phyloP scores from a whole-genome alignment of 2,888 invertebrate genomes.

The Zelleria hepariella region DNA sequence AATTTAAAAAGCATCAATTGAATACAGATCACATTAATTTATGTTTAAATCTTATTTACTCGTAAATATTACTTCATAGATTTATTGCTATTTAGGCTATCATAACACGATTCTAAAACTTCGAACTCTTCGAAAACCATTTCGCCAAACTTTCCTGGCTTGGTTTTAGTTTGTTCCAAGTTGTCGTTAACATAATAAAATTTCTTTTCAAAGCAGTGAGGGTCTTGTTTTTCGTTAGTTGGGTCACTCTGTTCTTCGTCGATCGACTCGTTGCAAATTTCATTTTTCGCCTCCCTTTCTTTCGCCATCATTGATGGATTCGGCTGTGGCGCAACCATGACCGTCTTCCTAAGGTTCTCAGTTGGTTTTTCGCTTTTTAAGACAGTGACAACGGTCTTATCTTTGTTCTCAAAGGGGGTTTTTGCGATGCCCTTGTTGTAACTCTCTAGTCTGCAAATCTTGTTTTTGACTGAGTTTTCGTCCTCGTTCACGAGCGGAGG shows the following conservation, averaged over 20 bases:
- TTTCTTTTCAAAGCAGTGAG: conserved; percentile 67
- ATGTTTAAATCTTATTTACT: conserved; percentile 20
- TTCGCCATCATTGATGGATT: conserved; percentile 18
- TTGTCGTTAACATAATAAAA: conserved; percentile 75
- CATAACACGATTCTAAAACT: conserved; percentile 75
- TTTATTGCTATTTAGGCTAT: conserved; percentile 73
- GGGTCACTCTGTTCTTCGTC: conserved; percentile 21
- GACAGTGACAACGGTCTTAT: conserved; percentile 35
- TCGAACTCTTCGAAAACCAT: conserved; percentile 90
- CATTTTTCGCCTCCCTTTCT: conserved; percentile 14
- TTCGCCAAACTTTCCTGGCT: conserved; percentile 79
- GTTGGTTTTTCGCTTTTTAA: conserved; percentile 21
- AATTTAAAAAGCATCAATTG: conserved; percentile 58
- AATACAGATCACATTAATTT: conserved; percentile 60
- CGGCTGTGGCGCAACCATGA: conserved; percentile 34
- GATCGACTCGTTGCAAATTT: conserved; percentile 10
- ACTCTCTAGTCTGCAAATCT: conserved; percentile 64
- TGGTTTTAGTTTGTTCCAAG: conserved; percentile 66
- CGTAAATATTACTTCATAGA: conserved; percentile 46
- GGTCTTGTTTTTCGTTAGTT: conserved; percentile 24
- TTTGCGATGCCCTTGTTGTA: conserved; percentile 61
- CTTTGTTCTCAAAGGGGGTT: conserved; percentile 55
- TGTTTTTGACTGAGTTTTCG: conserved; percentile 66
- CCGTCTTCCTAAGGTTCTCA: conserved; percentile 21
- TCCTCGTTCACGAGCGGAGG: conserved; percentile 56